Evolutionary conservation across 2,888 invertebrate genomes (phyloP), one percentile per base, ranked within the genome.

Genomic region (Cheiracanthium punctorium): DNA sequence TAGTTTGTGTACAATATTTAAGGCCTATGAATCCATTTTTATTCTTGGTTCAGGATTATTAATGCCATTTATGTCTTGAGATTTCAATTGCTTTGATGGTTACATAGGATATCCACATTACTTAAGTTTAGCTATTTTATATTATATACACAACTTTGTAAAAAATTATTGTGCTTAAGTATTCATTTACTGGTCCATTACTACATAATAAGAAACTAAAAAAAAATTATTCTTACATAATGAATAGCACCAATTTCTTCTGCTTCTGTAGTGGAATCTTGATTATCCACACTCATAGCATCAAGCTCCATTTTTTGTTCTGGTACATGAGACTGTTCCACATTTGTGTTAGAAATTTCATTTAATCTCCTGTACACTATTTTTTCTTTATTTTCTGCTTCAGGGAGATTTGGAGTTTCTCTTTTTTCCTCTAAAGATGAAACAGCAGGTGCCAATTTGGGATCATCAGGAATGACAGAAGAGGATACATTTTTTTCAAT

Each of bases 241-340:
- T 70, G 73, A 32, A 85, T 80, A 8, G 79, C 74, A 5, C 58
- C 58, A 17, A 82, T 43, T 58, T 64, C 76, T 64, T 76, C 75
- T 32, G 30, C 33, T 29, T 48, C 14, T 48, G 43, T 2, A 12
- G 43, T 7, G 17, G 43, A 1, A 28, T 24, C 64, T 28, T 28
- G 17, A n/a, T n/a, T n/a, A 52, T 20, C 17, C 17, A 24, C 28
- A 28, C 12, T 20, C 2, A 20, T 17, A 64, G 1, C 7, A 32
- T 67, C 32, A 17, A 67, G 4, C 30, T 67, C 67, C 67, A 67
- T 67, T 7, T 67, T 14, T 67, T 29, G 30, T 24, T 58, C 24
- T 24, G 24, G 58, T 7, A 24, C 4, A 4, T 37, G 37, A 37
- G 12, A 37, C 12, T 5, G 5, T 8, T 48, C n/a, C 14, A 12